phyloP scores from a whole-genome alignment of 2,888 invertebrate species.

The Odontocolon sp. region DNA sequence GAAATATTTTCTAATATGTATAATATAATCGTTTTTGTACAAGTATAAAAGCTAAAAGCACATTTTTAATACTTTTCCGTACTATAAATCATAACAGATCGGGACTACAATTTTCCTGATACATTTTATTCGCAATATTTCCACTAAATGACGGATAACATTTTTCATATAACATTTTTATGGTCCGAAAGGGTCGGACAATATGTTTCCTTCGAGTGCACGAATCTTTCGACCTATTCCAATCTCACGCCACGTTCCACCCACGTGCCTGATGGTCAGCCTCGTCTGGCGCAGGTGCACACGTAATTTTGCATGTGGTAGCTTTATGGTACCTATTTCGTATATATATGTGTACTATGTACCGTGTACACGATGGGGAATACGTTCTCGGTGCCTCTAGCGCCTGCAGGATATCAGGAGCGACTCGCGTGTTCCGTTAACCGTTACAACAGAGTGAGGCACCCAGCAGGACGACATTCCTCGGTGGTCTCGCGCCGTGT shows the following conservation, averaged over 20 bases:
- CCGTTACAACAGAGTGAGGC: slow-evolving; percentile 72
- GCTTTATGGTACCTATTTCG: slow-evolving; percentile 19
- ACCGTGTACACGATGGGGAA: slow-evolving; percentile 3
- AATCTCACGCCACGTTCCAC: slow-evolving; percentile 54
- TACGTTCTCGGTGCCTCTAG: slow-evolving; percentile 51
- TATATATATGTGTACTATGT: neutral
- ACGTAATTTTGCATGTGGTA: slow-evolving; percentile 30
- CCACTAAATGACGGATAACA: neutral
- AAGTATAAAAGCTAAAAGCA: too few species aligned
- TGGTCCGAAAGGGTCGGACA: neutral
- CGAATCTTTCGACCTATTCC: slow-evolving; percentile 32
- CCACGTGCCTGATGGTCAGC: slow-evolving; percentile 47
- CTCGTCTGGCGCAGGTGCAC: slow-evolving; percentile 54
- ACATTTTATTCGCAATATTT: neutral
- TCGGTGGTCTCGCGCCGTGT: slow-evolving; percentile 62
- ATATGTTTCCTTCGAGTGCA: slow-evolving; percentile 24
- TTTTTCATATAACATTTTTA: neutral
- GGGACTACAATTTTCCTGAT: too few species aligned
- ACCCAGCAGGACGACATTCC: slow-evolving; percentile 74
- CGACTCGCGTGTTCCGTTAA: slow-evolving; percentile 67
- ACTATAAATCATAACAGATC: too few species aligned
- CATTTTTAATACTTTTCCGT: too few species aligned
- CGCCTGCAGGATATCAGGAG: slow-evolving; percentile 70
- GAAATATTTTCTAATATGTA: too few species aligned
- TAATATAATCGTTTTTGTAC: too few species aligned